These are phyloP conservation scores for Cossypha niveicapilla DNA, from an alignment of 2,797 vertebrate genomes.

Conservation along the genomic window DNA sequence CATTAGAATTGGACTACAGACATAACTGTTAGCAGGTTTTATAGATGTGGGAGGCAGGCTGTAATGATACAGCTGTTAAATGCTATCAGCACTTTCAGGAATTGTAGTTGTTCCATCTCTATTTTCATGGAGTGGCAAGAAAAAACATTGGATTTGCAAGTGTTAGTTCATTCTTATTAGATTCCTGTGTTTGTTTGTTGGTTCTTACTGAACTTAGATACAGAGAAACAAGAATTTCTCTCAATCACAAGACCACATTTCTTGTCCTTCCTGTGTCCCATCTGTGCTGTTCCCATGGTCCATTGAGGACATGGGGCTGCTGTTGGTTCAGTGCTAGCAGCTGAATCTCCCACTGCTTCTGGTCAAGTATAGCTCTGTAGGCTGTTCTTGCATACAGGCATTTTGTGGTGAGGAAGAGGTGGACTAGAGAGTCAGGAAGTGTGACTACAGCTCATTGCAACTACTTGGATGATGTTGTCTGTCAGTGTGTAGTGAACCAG, in stretches of 20 bases:
- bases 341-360: neutral
- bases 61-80: neutral
- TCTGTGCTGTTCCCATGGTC: neutral
- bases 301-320: fast-evolving
- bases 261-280: neutral
- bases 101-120: neutral
- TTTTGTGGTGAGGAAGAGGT: neutral
- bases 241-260: neutral
- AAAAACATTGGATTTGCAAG: neutral
- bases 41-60: neutral
- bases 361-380: neutral
- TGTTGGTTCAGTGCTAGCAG: neutral
- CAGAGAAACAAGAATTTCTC: neutral
- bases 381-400: neutral
- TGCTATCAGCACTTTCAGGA: neutral
- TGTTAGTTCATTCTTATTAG: neutral
- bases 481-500: neutral
- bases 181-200: neutral
- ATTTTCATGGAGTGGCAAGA: neutral
- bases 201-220: neutral
- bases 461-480: neutral
- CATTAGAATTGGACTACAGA: neutral
- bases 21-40: neutral
- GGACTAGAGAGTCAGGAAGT: neutral
- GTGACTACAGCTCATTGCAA: neutral